Conservation (phyloP, 2,888 invertebrate species). For the Sericinus montela region DNA sequence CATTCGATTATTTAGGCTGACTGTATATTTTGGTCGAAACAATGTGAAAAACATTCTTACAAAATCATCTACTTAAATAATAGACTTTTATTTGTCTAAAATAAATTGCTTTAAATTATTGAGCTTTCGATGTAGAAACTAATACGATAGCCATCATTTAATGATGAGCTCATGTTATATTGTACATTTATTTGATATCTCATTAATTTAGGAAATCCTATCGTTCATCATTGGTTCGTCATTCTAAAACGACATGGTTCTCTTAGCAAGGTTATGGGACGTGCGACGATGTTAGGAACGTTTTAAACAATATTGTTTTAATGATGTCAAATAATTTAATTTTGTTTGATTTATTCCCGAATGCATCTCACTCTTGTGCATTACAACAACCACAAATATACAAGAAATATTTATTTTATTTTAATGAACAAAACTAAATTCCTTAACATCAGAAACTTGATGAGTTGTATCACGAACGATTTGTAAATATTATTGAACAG, state of each 20-base stretch:
- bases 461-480: conserved; percentile 37
- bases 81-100: neutral
- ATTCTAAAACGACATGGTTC: too few species aligned
- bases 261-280: too few species aligned
- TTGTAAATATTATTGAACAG: conserved; percentile 70
- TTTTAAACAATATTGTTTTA: too few species aligned
- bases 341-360: too few species aligned
- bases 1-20: neutral
- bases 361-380: too few species aligned
- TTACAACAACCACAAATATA: too few species aligned
- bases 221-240: too few species aligned
- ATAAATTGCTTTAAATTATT: conserved; percentile 9
- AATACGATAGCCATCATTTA: conserved; percentile 13
- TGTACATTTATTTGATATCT: conserved; percentile 8
- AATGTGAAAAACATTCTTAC: neutral
- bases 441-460: conserved; percentile 18
- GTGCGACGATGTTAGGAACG: too few species aligned
- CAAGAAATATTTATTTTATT: too few species aligned
- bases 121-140: conserved; percentile 14
- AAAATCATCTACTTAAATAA: conserved; percentile 4
- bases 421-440: neutral
- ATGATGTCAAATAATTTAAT: too few species aligned
- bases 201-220: neutral
- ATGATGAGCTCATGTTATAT: conserved; percentile 16
- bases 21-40: neutral